Evolutionary conservation across 2,797 vertebrate species (phyloP).

Genomic region (Apogon talboti): DNA sequence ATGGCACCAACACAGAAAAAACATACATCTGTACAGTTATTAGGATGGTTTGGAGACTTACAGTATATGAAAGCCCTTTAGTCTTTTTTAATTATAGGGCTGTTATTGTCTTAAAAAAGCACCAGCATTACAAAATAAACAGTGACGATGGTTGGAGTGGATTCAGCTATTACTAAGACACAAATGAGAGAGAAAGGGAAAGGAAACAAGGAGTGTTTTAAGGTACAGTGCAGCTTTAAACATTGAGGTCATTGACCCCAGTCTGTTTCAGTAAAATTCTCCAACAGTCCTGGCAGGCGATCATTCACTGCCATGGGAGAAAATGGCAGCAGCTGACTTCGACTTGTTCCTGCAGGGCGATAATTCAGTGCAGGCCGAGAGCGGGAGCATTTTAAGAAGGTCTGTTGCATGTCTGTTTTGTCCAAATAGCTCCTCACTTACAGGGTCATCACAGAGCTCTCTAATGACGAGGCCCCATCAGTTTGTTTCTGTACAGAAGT

Average conservation of each 20-base stretch:
- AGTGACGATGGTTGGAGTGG: constrained; percentile 9
- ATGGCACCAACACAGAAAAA: constrained; percentile 61
- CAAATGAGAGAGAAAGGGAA: constrained; percentile 36
- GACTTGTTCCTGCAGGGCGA: constrained; percentile 28
- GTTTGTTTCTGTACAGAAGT: constrained; percentile 42
- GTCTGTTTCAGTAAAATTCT: constrained; percentile 56
- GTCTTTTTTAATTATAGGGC: constrained; percentile 16
- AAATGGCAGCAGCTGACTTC: constrained; percentile 38
- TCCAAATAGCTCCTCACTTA: constrained; percentile 14
- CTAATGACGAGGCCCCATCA: constrained; percentile 24
- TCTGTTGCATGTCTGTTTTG: constrained; percentile 23
- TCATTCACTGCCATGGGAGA: constrained; percentile 60
- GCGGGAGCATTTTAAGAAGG: constrained; percentile 30
- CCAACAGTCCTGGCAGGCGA: constrained; percentile 46
- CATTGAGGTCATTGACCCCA: constrained; percentile 41
- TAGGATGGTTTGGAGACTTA: constrained; percentile 40
- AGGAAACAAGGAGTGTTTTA: constrained; percentile 32
- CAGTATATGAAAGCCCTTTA: constrained; percentile 41
- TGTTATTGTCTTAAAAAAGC: constrained; percentile 25
- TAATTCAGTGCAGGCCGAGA: constrained; percentile 37
- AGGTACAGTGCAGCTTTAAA: constrained; percentile 63
- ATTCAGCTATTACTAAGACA: constrained; percentile 50
- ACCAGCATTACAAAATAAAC: constrained; percentile 42
- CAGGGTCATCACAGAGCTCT: constrained; percentile 27
- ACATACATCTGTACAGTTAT: constrained; percentile 65